phyloP scores from a whole-genome alignment of 1,140 invertebrate species.

The Bombus pascuorum region DNA sequence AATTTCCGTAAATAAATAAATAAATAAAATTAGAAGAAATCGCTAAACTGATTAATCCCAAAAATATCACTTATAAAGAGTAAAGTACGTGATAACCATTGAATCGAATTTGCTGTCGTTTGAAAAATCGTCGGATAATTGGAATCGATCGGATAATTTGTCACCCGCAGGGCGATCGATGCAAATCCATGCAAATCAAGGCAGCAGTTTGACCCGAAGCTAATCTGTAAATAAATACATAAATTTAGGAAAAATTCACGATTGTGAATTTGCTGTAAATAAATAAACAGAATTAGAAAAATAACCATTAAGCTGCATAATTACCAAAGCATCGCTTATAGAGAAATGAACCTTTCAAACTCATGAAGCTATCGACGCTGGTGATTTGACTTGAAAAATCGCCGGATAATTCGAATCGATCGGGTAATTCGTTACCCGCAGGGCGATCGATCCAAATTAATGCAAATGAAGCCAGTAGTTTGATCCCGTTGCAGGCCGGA shows the following conservation, averaged over 20 bases:
- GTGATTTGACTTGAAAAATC: background rate
- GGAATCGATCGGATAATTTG: constrained; percentile 12
- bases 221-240: background rate
- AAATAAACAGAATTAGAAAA: no score
- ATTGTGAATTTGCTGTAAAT: background rate
- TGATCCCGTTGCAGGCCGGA: constrained; percentile 15
- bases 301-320: no score
- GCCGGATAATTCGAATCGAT: constrained; percentile 23
- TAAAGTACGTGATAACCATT: no score
- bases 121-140: constrained; percentile 14
- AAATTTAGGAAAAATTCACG: background rate
- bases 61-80: no score
- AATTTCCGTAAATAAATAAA: no score
- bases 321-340: no score
- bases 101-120: no score
- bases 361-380: background rate
- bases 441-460: constrained; percentile 40
- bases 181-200: constrained; percentile 47
- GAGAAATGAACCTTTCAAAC: background rate
- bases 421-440: constrained; percentile 5
- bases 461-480: constrained; percentile 42
- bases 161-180: constrained; percentile 4
- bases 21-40: no score
- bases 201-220: constrained; percentile 6
- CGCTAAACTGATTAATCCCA: no score